Conservation (phyloP, 1,140 invertebrate genomes). For the Papilio machaon region DNA sequence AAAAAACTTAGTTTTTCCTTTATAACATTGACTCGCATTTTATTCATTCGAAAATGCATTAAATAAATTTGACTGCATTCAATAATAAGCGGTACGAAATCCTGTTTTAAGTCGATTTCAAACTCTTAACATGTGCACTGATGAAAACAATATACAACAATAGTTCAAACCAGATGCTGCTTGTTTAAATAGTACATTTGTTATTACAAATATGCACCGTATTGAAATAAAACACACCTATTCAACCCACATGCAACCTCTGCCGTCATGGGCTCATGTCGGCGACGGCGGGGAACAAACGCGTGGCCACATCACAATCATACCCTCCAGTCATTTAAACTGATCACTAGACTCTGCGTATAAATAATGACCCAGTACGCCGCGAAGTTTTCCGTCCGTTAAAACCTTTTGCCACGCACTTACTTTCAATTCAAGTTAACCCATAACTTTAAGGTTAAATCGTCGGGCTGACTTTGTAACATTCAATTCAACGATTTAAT, state of each 20-base stretch:
- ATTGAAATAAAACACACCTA: slow-evolving; percentile 25
- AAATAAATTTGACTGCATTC: background rate
- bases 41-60: background rate
- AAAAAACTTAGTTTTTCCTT: background rate
- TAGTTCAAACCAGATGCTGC: background rate
- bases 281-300: background rate
- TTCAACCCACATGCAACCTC: slow-evolving; percentile 34
- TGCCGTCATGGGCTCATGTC: background rate
- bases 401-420: slow-evolving; percentile 53
- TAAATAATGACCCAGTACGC: slow-evolving; percentile 60
- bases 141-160: background rate
- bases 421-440: slow-evolving; percentile 47
- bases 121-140: slow-evolving; percentile 3
- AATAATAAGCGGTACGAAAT: background rate
- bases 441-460: slow-evolving; percentile 45
- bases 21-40: background rate
- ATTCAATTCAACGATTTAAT: background rate
- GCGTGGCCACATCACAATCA: slow-evolving; percentile 15
- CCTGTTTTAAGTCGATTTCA: background rate
- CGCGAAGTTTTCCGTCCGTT: slow-evolving; percentile 53
- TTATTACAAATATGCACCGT: slow-evolving; percentile 21
- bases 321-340: slow-evolving; percentile 30
- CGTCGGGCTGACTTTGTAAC: slow-evolving; percentile 35
- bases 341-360: slow-evolving; percentile 36
- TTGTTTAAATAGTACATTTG: slow-evolving; percentile 11